A percentile compares a stretch with the other conserved stretches of the same genome.
phyloP scores from a whole-genome alignment of 2,888 invertebrate species.

The Caenorhabditis sp. region DNA sequence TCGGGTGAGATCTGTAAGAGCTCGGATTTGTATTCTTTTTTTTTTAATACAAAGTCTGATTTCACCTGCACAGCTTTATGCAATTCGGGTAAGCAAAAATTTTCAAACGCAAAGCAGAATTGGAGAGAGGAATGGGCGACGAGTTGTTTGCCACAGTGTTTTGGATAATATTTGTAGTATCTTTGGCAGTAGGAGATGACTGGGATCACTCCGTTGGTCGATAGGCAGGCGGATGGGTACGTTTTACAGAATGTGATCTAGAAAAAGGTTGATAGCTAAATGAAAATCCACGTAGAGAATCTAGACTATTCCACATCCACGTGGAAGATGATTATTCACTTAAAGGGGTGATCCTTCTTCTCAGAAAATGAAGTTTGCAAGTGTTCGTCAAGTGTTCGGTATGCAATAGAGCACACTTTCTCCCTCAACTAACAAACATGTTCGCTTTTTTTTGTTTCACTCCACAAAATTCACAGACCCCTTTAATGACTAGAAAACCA shows the following conservation, averaged over 20 bases:
- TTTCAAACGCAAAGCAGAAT: slow-evolving; percentile 56
- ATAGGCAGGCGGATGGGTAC: slow-evolving; percentile 48
- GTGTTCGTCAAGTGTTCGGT: too few species aligned
- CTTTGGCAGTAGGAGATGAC: slow-evolving; percentile 52
- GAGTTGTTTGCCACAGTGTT: slow-evolving; percentile 33
- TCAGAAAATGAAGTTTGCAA: too few species aligned
- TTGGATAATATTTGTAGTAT: slow-evolving; percentile 51
- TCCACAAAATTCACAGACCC: too few species aligned
- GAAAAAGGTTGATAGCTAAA: slow-evolving; percentile 3
- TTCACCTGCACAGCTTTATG: slow-evolving; percentile 28
- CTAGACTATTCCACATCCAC: too few species aligned
- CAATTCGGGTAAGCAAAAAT: slow-evolving; percentile 52
- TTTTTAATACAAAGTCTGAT: too few species aligned
- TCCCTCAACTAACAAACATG: too few species aligned
- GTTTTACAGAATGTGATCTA: slow-evolving; percentile 53
- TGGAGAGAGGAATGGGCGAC: slow-evolving; percentile 34
- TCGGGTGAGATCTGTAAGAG: background rate
- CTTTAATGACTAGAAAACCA: too few species aligned
- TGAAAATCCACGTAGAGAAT: too few species aligned
- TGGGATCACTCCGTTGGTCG: slow-evolving; percentile 47
- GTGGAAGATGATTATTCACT: too few species aligned
- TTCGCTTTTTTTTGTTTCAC: too few species aligned
- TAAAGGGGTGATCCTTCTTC: too few species aligned
- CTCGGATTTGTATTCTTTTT: background rate
- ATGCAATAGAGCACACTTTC: too few species aligned